Base-by-base conservation (phyloP, 2,888 invertebrate genomes). In the Epinotia bilunana region DNA sequence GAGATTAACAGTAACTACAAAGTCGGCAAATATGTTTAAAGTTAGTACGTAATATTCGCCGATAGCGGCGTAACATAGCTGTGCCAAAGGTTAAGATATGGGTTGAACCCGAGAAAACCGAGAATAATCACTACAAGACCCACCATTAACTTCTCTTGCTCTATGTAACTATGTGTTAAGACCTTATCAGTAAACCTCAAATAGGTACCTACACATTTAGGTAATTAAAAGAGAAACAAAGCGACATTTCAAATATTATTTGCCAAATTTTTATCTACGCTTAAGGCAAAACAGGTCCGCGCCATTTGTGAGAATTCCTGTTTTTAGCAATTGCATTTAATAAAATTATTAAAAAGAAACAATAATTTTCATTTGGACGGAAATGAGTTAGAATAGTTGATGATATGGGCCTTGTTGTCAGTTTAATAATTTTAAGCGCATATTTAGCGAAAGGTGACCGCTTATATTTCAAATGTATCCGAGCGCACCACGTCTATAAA, bases 1-100 rank as follows among this genome's bases (percentile, higher is more conserved):
- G 77, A 80, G 78, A 78, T 71, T 75, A 75, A 72, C 60, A 28
- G n/a, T 28, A 65, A 75, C 71, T 57, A 72, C 61, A 72, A 71
- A 75, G 74, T 65, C 70, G 71, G 74, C 23, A 55, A 43, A 71
- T 62, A 67, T n/a, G 67, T 71, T 71, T 65, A 62, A 53, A 53
- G 33, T 69, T 7, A 13, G 46, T 46, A 12, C 39, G 16, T 49
- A 72, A 65, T 61, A 46, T 46, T 57, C 58, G 12, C 23, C 64
- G 61, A 61, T 61, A 61, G 60, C 60, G 28, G n/a, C 60, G 33
- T 39, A 18, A 18, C 18, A 5, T 49, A n/a, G 5, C 39, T 39
- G 18, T 39, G n/a, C 39, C 5, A 62, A n/a, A 23, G n/a, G n/a
- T 65, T n/a, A 53, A 53, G 39, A 61, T 61, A 18, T 62, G 43